Evolutionary conservation across 2,113 vertebrate genomes (phyloP).

Genomic region (Osmerus mordax): DNA sequence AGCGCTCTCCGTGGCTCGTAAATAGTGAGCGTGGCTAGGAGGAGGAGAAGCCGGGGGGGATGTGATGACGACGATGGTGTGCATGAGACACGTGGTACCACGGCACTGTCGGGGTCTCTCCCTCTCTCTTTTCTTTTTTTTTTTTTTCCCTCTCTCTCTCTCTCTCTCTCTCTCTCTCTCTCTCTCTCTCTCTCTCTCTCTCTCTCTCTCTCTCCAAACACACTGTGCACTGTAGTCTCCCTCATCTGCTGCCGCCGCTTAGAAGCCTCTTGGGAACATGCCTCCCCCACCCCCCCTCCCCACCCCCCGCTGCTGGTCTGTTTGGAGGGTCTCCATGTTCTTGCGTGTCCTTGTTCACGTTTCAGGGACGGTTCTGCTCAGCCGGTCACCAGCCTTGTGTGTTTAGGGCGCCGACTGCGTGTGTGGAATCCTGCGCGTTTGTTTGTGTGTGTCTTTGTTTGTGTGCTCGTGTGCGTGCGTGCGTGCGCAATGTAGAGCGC

Average conservation of each 20-base stretch:
- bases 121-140: not conserved
- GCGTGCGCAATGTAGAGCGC: constrained; percentile 42
- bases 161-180: too few relatives aligned
- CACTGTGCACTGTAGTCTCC: too few relatives aligned
- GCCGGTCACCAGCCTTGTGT: too few relatives aligned
- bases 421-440: too few relatives aligned
- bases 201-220: constrained; percentile 16
- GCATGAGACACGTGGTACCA: too few relatives aligned
- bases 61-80: constrained; percentile 31
- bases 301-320: not conserved
- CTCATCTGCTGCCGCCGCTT: constrained; percentile 25
- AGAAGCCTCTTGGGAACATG: not conserved
- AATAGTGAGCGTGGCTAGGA: constrained; percentile 58
- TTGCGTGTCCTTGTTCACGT: too few relatives aligned
- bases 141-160: constrained; percentile 13
- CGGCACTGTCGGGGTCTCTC: not conserved
- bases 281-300: not conserved
- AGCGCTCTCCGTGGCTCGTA: constrained; percentile 53
- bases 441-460: too few relatives aligned
- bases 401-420: too few relatives aligned
- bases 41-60: constrained; percentile 33
- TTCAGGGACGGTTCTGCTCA: too few relatives aligned
- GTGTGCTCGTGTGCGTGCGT: not conserved
- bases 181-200: constrained; percentile 24
- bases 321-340: too few relatives aligned